Base-by-base conservation (phyloP, 1,140 invertebrate species). In the Zaprionus inermis region DNA sequence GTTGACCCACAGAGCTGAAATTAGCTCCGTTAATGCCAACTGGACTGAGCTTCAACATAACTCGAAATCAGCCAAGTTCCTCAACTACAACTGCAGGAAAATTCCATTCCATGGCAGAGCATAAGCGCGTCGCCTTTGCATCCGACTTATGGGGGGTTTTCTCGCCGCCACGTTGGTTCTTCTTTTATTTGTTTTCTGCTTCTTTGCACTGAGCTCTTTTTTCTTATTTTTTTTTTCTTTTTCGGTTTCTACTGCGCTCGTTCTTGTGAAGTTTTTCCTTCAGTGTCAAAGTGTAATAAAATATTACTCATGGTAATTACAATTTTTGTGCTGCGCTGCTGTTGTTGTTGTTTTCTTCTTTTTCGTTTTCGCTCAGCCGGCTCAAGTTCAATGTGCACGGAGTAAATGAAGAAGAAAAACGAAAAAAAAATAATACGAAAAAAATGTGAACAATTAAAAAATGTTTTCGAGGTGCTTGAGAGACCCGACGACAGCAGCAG, bases 211-310 rank as follows among this genome's bases (percentile, higher is more conserved):
- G 16, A 46, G 18, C 11, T 46, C 18, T 22, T 18, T 18, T 52
- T 10, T 44, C 54, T 51, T n/a, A 28, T 28, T 2, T 1, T 32
- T 18, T 46, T 38, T 41, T 55, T 41, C 14, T 46, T 70, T 61
- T 60, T 52, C 64, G 14, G n/a, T 32, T 38, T 60, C 44, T 54
- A 56, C 46, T 51, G 30, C 55, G 68, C 24, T 57, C 63, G 46
- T 79, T 85, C 81, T 86, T 68, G 76, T 73, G 68, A 79, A 86
- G 79, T 89, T 89, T 77, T 89, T 84, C 85, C 79, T 89, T 89
- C 84, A 89, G 84, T 89, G 84, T 89, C 84, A 89, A 90, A 89
- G 84, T 89, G 84, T 89, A 89, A 89, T 89, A 89, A 89, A 90
- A 89, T 89, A 89, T 89, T 89, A 81, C 84, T 89, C 85, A 88